A percentile compares a stretch with the other conserved stretches of the same genome.
phyloP scores from a whole-genome alignment of 2,888 invertebrate species.

The Temnothorax unifasciatus region DNA sequence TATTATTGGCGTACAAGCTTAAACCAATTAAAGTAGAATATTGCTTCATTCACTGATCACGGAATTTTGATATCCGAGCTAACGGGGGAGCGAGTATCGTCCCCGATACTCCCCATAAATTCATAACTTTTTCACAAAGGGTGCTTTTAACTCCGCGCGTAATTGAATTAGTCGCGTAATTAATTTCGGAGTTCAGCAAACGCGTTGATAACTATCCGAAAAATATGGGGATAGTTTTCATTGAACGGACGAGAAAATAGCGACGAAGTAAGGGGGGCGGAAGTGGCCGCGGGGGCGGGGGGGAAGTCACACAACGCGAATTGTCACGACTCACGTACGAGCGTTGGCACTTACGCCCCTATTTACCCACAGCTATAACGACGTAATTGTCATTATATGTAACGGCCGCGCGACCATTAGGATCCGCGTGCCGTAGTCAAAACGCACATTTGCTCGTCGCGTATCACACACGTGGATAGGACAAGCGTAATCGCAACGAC shows the following conservation, averaged over 20 bases:
- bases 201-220: slow-evolving; percentile 56
- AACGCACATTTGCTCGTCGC: slow-evolving; percentile 16
- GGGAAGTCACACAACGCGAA: not conserved
- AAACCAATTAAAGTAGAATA: slow-evolving; percentile 27
- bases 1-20: slow-evolving; percentile 17
- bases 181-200: slow-evolving; percentile 53
- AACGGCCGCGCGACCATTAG: slow-evolving; percentile 19
- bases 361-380: slow-evolving; percentile 37
- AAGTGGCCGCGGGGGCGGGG: not conserved
- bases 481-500: not conserved
- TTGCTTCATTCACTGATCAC: slow-evolving; percentile 40
- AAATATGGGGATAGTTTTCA: slow-evolving; percentile 54
- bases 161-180: slow-evolving; percentile 58
- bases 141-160: slow-evolving; percentile 45
- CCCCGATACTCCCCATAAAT: slow-evolving; percentile 47
- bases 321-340: slow-evolving; percentile 26
- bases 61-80: slow-evolving; percentile 32
- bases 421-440: slow-evolving; percentile 5
- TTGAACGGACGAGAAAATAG: slow-evolving; percentile 42
- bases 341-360: slow-evolving; percentile 37
- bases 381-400: slow-evolving; percentile 41
- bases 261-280: not conserved
- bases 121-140: slow-evolving; percentile 58
- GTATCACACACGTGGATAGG: not conserved
- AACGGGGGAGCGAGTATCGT: not conserved